phyloP scores from a whole-genome alignment of 2,888 invertebrate genomes.

The Cephus spinipes region DNA sequence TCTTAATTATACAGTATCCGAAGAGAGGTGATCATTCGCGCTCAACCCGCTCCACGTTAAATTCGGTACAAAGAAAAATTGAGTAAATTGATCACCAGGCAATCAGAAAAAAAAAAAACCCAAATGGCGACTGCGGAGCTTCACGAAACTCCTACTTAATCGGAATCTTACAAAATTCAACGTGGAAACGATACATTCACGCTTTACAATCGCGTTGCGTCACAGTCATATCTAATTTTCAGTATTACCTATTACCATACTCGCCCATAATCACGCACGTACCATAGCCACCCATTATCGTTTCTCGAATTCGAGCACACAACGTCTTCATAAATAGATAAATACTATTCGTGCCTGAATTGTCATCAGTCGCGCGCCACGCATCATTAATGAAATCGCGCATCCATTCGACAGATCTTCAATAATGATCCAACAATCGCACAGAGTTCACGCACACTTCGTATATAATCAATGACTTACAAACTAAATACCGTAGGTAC shows the following conservation, averaged over 20 bases:
- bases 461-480: no score
- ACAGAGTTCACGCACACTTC: no score
- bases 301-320: background rate
- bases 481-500: background rate
- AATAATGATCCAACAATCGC: no score
- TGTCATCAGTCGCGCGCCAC: background rate
- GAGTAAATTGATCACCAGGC: constrained; percentile 11
- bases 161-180: background rate
- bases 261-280: background rate
- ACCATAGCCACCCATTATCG: background rate
- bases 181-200: background rate
- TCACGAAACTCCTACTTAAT: no score
- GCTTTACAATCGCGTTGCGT: background rate
- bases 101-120: constrained; percentile 25
- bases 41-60: constrained; percentile 47
- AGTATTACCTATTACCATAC: background rate
- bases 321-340: background rate
- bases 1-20: constrained; percentile 38
- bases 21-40: constrained; percentile 43
- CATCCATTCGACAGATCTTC: background rate
- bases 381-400: background rate
- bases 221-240: background rate
- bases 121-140: constrained; percentile 24
- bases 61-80: constrained; percentile 35
- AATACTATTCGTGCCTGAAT: no score